Conservation (phyloP, 1,140 invertebrate species). For the Stegodyphus dumicola region DNA sequence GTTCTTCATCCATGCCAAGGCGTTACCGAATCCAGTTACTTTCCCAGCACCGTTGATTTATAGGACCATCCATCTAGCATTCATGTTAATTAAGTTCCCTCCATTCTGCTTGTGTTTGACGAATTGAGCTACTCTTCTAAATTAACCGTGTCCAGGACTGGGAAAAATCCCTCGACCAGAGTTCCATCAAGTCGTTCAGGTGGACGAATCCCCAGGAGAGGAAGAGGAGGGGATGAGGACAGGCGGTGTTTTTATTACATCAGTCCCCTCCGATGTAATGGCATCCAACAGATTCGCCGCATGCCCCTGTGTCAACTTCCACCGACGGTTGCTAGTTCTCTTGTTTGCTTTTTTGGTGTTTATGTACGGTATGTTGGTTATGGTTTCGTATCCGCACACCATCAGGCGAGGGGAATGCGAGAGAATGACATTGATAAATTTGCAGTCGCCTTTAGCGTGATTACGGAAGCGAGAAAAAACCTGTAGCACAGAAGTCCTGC, state of each 20-base stretch:
- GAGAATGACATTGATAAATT: not conserved
- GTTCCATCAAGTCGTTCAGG: conserved; percentile 24
- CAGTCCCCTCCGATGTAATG: not conserved
- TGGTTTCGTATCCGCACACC: not conserved
- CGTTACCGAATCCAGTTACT: too few relatives aligned
- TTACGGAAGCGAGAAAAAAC: not conserved
- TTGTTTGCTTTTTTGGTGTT: not conserved
- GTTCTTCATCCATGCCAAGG: too few relatives aligned
- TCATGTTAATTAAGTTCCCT: conserved; percentile 32
- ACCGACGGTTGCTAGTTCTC: not conserved
- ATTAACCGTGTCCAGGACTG: conserved; percentile 35
- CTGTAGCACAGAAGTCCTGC: not conserved
- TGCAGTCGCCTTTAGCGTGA: not conserved
- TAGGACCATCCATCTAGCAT: not conserved
- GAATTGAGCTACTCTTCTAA: not conserved
- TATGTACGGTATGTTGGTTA: not conserved
- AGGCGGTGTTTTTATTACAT: conserved; percentile 40
- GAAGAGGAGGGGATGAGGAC: not conserved
- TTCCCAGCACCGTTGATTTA: not conserved
- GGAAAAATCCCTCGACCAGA: conserved; percentile 9
- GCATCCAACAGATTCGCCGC: not conserved
- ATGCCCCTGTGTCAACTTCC: not conserved
- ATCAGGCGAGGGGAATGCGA: not conserved
- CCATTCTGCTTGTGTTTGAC: not conserved
- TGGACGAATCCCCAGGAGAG: conserved; percentile 32